A percentile compares a stretch with the other conserved stretches of the same genome.
Evolutionary conservation across 2,888 invertebrate species (phyloP).

Genomic region (Polydrusus cervinus): DNA sequence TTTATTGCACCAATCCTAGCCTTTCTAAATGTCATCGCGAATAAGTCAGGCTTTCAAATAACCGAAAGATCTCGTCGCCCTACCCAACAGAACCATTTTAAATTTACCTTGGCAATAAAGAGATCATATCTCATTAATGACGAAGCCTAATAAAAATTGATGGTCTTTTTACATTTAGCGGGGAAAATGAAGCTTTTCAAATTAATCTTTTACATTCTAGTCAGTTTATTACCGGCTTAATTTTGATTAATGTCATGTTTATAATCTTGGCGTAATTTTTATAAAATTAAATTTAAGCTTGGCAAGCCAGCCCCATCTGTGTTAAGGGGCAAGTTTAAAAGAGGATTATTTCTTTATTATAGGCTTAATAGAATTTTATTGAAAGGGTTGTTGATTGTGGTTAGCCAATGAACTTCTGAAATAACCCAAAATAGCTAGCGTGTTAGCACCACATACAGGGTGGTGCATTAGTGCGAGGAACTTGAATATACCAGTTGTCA

Average conservation of each 20-base stretch:
- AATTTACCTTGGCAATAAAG: constrained; percentile 40
- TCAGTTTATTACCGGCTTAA: constrained; percentile 59
- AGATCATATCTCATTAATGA: constrained; percentile 45
- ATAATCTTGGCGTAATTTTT: constrained; percentile 41
- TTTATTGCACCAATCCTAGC: too few species aligned
- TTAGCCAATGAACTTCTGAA: too few species aligned
- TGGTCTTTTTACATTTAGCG: constrained; percentile 42
- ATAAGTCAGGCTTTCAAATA: constrained; percentile 11
- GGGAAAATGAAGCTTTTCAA: constrained; percentile 55
- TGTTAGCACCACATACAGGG: too few species aligned
- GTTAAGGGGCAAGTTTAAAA: constrained; percentile 28
- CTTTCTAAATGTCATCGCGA: background rate
- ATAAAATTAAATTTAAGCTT: constrained; percentile 43
- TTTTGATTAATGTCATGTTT: constrained; percentile 59
- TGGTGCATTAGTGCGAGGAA: too few species aligned
- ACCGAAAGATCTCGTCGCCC: background rate
- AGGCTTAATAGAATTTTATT: constrained; percentile 25
- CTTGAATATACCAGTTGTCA: too few species aligned
- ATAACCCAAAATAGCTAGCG: too few species aligned
- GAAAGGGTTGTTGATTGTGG: background rate
- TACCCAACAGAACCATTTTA: constrained; percentile 15
- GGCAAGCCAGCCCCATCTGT: constrained; percentile 10
- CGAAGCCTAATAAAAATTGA: constrained; percentile 53
- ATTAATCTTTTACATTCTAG: constrained; percentile 55
- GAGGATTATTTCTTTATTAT: constrained; percentile 43